Conservation (phyloP, 2,888 invertebrate species). For the Clistopyga incitator region DNA sequence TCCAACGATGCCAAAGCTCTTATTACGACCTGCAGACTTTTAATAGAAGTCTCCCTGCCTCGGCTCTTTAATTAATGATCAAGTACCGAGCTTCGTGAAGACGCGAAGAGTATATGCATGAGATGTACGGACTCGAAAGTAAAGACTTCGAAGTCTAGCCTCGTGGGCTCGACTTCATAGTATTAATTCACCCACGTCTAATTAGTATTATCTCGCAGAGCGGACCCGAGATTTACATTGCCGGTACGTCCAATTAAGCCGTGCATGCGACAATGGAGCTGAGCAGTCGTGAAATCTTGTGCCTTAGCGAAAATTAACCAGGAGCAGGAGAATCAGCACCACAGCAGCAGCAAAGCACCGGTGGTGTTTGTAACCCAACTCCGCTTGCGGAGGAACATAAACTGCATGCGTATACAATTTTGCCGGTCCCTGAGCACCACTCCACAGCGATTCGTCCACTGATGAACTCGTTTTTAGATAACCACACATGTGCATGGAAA, state of each 20-base stretch:
- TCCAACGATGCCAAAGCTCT: not conserved
- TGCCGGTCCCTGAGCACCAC: slow-evolving; percentile 16
- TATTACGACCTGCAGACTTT: slow-evolving; percentile 21
- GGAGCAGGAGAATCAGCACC: slow-evolving; percentile 51
- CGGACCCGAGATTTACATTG: slow-evolving; percentile 74
- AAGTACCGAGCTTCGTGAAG: slow-evolving; percentile 9
- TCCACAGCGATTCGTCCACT: not conserved
- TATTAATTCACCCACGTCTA: slow-evolving; percentile 64
- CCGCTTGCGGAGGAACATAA: slow-evolving; percentile 39
- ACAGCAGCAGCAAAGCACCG: not conserved
- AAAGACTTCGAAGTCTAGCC: slow-evolving; percentile 32
- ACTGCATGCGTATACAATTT: slow-evolving; percentile 56
- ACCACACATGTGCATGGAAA: not conserved
- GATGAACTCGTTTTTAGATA: slow-evolving; percentile 1
- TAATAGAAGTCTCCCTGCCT: slow-evolving; percentile 3
- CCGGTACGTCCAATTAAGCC: slow-evolving; percentile 77
- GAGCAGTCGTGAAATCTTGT: slow-evolving; percentile 68
- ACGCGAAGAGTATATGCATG: not conserved
- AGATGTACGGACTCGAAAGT: slow-evolving; percentile 41
- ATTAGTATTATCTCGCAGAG: slow-evolving; percentile 63
- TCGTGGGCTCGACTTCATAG: slow-evolving; percentile 43
- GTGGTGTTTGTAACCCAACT: slow-evolving; percentile 48
- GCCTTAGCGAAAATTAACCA: slow-evolving; percentile 57
- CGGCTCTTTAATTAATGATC: slow-evolving; percentile 47
- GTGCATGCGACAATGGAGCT: slow-evolving; percentile 64